Conservation (phyloP, 2,113 vertebrate species). For the Oncorhynchus kisutch region DNA sequence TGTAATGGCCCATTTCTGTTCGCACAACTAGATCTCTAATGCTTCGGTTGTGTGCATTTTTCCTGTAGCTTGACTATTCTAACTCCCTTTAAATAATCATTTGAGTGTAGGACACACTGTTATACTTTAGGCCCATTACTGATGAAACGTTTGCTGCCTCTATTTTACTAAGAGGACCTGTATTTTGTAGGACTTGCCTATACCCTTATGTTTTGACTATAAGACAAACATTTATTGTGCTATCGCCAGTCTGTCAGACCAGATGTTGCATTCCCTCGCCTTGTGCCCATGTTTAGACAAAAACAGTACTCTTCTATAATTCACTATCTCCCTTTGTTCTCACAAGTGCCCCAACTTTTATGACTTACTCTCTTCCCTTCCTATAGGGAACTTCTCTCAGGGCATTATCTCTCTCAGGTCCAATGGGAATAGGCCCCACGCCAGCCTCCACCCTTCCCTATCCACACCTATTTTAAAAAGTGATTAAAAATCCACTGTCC, state of each 20-base stretch:
- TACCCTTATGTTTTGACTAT: no score
- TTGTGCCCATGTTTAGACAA: conserved; percentile 3
- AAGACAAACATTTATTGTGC: not conserved
- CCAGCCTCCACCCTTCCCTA: not conserved
- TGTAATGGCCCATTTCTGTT: not conserved
- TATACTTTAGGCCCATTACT: not conserved
- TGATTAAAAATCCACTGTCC: conserved; percentile 27
- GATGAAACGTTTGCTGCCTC: not conserved
- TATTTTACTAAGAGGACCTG: no score
- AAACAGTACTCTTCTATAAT: not conserved
- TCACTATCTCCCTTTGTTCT: conserved; percentile 14
- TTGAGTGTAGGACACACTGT: not conserved
- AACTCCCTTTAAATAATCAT: not conserved
- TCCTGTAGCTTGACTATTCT: not conserved
- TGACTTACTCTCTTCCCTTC: conserved; percentile 1
- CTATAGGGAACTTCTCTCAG: conserved; percentile 1
- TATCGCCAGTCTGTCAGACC: not conserved
- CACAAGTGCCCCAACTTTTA: conserved; percentile 7
- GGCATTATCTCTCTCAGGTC: not conserved
- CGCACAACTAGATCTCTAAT: not conserved
- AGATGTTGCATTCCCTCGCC: not conserved
- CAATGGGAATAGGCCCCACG: no score
- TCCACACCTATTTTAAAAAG: conserved; percentile 37
- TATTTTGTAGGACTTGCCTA: not conserved
- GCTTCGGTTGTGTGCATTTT: not conserved